These are phyloP conservation scores for Sminthurides bifidus DNA, from an alignment of 1,140 invertebrate genomes.

Conservation along the genomic window DNA sequence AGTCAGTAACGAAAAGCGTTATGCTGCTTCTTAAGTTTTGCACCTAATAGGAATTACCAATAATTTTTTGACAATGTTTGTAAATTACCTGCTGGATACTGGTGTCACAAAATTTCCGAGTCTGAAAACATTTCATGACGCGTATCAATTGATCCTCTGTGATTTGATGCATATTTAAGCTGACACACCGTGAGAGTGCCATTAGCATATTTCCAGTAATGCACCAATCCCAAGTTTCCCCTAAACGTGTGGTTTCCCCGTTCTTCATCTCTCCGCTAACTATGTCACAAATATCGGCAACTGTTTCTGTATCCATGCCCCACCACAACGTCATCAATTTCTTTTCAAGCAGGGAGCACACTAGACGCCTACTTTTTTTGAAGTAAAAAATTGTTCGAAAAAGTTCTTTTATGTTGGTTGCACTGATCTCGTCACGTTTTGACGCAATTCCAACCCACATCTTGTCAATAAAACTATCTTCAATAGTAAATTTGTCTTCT, in stretches of 20 bases:
- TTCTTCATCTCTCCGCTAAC: slow-evolving; percentile 4
- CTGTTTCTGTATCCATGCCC: slow-evolving; percentile 43
- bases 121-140: slow-evolving; percentile 46
- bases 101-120: slow-evolving; percentile 43
- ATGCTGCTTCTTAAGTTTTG: neutral
- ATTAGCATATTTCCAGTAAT: slow-evolving; percentile 39
- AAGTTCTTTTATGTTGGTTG: slow-evolving; percentile 45
- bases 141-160: slow-evolving; percentile 47
- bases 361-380: slow-evolving; percentile 46
- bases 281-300: slow-evolving; percentile 46
- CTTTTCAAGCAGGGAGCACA: slow-evolving; percentile 51
- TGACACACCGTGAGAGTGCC: slow-evolving; percentile 47
- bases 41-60: neutral
- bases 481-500: slow-evolving; percentile 40
- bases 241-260: neutral
- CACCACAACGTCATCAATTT: slow-evolving; percentile 46
- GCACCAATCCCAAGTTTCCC: slow-evolving; percentile 35
- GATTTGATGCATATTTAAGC: slow-evolving; percentile 48
- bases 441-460: slow-evolving; percentile 55
- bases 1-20: neutral
- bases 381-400: slow-evolving; percentile 47
- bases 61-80: neutral
- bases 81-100: slow-evolving; percentile 39
- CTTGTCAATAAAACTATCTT: slow-evolving; percentile 43
- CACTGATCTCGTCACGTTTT: slow-evolving; percentile 46